Conservation (phyloP, 2,797 vertebrate genomes). For the Sternotherus odoratus region DNA sequence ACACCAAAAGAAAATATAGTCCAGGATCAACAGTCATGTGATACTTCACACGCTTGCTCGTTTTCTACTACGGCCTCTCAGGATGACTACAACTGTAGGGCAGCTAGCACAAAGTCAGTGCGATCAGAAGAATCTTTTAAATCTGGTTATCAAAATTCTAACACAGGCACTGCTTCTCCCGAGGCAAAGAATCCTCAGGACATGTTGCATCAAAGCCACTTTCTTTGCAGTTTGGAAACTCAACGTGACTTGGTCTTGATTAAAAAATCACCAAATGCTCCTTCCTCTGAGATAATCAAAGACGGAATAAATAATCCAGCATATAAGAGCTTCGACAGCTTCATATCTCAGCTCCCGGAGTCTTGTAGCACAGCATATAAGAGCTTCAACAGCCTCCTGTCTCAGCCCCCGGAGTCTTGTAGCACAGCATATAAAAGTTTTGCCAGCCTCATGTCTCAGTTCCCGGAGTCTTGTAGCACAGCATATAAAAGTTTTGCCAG, state of each 20-base stretch:
- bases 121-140: slow-evolving; percentile 52
- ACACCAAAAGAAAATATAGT: background rate
- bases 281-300: background rate
- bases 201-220: background rate
- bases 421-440: slow-evolving; percentile 72
- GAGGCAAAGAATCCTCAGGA: background rate
- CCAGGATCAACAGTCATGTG: background rate
- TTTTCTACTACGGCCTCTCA: slow-evolving; percentile 9
- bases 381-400: slow-evolving; percentile 36
- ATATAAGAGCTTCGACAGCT: slow-evolving; percentile 29
- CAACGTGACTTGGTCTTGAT: background rate
- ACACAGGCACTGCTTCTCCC: slow-evolving; percentile 40
- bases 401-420: background rate
- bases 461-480: background rate
- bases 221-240: background rate
- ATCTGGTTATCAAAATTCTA: slow-evolving; percentile 58
- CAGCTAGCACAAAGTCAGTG: slow-evolving; percentile 49
- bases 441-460: background rate
- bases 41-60: background rate
- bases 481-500: slow-evolving; percentile 67
- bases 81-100: slow-evolving; percentile 35
- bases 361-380: slow-evolving; percentile 59
- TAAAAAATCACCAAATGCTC: background rate
- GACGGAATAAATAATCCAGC: slow-evolving; percentile 10
- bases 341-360: background rate